These are phyloP conservation scores for Octodon degus DNA, from an alignment of 2,113 vertebrate genomes.

Conservation along the genomic window DNA sequence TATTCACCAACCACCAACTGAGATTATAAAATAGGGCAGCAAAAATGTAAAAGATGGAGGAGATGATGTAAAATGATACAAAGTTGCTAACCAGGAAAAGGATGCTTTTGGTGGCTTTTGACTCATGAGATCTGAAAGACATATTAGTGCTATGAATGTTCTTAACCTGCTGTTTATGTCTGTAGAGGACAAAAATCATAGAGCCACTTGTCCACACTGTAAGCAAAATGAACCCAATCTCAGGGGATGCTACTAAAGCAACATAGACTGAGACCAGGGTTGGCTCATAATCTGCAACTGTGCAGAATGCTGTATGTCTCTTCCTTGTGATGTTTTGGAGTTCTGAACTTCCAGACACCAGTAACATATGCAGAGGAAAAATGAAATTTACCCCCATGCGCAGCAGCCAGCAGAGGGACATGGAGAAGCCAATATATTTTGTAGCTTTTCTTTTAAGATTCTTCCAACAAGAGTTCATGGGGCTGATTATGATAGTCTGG, in stretches of 20 bases:
- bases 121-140: neutral
- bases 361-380: neutral
- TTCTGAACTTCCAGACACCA: neutral
- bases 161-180: neutral
- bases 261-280: neutral
- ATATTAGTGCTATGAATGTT: neutral
- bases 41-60: neutral
- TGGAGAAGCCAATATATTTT: neutral
- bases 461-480: neutral
- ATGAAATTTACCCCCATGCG: neutral
- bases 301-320: neutral
- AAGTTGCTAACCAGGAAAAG: neutral
- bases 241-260: neutral
- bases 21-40: accelerated
- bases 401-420: neutral
- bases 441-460: neutral
- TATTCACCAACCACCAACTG: neutral
- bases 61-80: neutral
- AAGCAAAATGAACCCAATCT: neutral
- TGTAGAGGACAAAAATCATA: neutral
- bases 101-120: neutral
- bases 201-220: neutral
- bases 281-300: neutral
- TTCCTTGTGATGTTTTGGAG: neutral
- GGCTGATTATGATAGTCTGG: neutral